A percentile compares a stretch with the other conserved stretches of the same genome.
Conservation (phyloP, 2,888 invertebrate genomes). For the Ligdia adustata region DNA sequence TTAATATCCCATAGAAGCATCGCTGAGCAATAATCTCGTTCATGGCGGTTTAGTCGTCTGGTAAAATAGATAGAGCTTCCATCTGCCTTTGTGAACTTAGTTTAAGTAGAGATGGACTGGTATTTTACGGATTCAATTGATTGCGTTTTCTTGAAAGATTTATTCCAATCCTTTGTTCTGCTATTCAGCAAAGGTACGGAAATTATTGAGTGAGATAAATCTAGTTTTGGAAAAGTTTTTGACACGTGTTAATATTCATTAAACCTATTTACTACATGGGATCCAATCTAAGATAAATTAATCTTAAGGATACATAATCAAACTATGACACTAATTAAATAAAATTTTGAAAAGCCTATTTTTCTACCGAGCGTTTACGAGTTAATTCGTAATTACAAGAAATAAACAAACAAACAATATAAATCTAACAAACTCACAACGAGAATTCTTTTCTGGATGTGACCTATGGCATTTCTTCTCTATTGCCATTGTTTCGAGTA, state of each 20-base stretch:
- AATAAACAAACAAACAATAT: background rate
- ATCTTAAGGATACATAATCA: no score
- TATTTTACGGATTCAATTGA: conserved; percentile 41
- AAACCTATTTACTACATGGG: no score
- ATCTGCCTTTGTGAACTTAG: conserved; percentile 37
- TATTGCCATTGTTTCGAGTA: conserved; percentile 13
- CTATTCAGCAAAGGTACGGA: background rate
- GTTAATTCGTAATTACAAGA: conserved; percentile 1
- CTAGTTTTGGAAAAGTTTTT: background rate
- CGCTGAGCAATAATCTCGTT: conserved; percentile 20
- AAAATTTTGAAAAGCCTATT: no score
- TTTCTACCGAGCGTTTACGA: no score
- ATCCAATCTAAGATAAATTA: no score
- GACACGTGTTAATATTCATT: no score
- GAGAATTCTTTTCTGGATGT: conserved; percentile 14
- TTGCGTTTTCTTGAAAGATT: conserved; percentile 37
- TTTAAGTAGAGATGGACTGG: conserved; percentile 39
- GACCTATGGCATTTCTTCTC: conserved; percentile 10
- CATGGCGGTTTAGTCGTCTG: conserved; percentile 26
- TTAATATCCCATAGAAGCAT: background rate
- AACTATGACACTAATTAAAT: no score
- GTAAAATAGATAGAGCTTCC: conserved; percentile 29
- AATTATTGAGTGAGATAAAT: background rate
- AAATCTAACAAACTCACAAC: conserved; percentile 3
- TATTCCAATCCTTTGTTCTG: conserved; percentile 35